Conservation (phyloP, 2,888 invertebrate genomes). For the Philaethria dido region DNA sequence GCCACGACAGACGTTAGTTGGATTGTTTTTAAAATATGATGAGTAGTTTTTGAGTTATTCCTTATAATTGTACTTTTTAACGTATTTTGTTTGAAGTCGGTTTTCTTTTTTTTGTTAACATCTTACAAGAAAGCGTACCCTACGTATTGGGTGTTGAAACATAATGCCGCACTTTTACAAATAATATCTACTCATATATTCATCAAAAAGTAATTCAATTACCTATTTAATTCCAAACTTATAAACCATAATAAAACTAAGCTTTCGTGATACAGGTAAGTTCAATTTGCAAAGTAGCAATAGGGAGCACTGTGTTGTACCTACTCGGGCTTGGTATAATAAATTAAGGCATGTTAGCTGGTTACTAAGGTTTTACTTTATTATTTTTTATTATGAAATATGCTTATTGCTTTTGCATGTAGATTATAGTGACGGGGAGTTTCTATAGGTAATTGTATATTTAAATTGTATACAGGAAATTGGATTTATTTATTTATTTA, state of each 20-base stretch:
- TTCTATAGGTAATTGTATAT: too few species aligned
- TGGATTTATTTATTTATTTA: too few species aligned
- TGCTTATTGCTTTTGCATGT: conserved; percentile 13
- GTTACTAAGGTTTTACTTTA: conserved; percentile 10
- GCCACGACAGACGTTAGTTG: too few species aligned
- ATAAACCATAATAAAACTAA: neutral
- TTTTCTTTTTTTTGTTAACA: too few species aligned
- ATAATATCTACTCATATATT: neutral
- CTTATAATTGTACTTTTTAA: too few species aligned
- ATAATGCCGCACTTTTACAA: neutral
- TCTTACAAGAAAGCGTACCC: too few species aligned
- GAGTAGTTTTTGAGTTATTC: too few species aligned
- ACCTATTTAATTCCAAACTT: neutral
- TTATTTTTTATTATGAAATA: conserved; percentile 7
- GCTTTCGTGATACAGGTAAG: conserved; percentile 21
- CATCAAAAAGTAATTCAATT: neutral
- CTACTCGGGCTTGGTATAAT: conserved; percentile 12
- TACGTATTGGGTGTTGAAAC: neutral
- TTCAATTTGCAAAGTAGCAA: conserved; percentile 17
- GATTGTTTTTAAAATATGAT: too few species aligned
- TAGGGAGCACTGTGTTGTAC: conserved; percentile 3
- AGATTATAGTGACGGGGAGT: too few species aligned
- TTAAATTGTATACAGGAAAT: too few species aligned
- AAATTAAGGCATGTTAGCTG: conserved; percentile 10
- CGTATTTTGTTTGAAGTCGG: too few species aligned